These are phyloP conservation scores for Brachionus sp. DNA, from an alignment of 1,140 invertebrate species.

Conservation along the genomic window DNA sequence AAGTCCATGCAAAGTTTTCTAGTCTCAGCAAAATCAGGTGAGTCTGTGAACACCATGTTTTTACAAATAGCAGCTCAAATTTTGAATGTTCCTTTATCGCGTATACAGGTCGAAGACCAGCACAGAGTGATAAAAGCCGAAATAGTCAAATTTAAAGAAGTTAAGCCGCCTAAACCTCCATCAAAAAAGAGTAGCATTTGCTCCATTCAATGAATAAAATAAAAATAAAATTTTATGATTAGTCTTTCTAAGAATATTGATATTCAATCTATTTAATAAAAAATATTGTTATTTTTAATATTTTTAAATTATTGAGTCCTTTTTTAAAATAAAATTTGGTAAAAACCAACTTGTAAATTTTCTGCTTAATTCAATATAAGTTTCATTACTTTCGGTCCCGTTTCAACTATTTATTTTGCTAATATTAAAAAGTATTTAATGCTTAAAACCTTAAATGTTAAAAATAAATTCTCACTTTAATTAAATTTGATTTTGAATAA, in stretches of 20 bases:
- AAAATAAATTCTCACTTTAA: too few species aligned
- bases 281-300: neutral
- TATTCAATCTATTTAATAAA: neutral
- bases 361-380: too few species aligned
- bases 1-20: constrained; percentile 71
- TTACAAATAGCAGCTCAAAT: constrained; percentile 68
- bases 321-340: too few species aligned
- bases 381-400: neutral
- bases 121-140: constrained; percentile 68
- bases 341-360: too few species aligned
- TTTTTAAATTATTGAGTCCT: neutral
- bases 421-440: too few species aligned
- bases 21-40: constrained; percentile 81
- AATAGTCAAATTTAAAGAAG: constrained; percentile 54
- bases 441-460: too few species aligned
- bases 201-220: neutral
- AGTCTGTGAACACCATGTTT: constrained; percentile 69
- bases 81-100: constrained; percentile 66
- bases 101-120: constrained; percentile 67
- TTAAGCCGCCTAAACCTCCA: neutral
- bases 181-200: constrained; percentile 38
- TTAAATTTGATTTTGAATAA: too few species aligned
- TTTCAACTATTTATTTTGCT: neutral
- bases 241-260: neutral
- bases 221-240: neutral